These are phyloP conservation scores for Antheraea mylitta DNA, from an alignment of 1,140 invertebrate genomes.

Conservation along the genomic window DNA sequence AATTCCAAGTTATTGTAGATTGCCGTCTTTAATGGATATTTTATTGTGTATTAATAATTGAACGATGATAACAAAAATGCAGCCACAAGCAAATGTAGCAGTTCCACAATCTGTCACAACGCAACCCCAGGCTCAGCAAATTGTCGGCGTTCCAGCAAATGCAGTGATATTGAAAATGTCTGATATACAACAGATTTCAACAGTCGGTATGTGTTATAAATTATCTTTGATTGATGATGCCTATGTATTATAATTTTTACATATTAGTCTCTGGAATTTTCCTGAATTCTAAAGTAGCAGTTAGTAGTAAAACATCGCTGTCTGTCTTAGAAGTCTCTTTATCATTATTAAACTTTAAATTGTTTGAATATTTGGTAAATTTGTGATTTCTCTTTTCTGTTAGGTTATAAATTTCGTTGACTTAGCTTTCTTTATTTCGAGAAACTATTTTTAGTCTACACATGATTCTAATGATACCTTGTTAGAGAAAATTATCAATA, in stretches of 20 bases:
- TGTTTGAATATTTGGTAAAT: background rate
- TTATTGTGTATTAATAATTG: conserved; percentile 21
- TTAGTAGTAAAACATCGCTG: background rate
- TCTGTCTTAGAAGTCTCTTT: background rate
- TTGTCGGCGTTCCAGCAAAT: conserved; percentile 76
- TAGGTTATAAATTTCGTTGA: background rate
- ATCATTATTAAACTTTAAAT: background rate
- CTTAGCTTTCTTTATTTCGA: background rate
- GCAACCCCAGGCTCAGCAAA: conserved; percentile 73
- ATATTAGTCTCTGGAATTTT: background rate
- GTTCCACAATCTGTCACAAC: conserved; percentile 77
- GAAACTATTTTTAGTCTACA: background rate
- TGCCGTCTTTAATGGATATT: background rate
- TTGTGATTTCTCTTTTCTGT: background rate
- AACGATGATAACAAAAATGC: conserved; percentile 77
- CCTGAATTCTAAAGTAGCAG: background rate
- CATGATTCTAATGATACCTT: no score
- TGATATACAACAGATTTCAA: conserved; percentile 85
- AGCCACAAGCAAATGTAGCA: conserved; percentile 76
- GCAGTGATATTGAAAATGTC: conserved; percentile 87
- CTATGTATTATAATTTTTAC: background rate
- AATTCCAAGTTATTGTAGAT: background rate
- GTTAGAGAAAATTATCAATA: background rate
- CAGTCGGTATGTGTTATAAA: conserved; percentile 80
- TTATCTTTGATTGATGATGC: conserved; percentile 2